phyloP scores from a whole-genome alignment of 2,797 vertebrate genomes.

The Molossus alvarezi region DNA sequence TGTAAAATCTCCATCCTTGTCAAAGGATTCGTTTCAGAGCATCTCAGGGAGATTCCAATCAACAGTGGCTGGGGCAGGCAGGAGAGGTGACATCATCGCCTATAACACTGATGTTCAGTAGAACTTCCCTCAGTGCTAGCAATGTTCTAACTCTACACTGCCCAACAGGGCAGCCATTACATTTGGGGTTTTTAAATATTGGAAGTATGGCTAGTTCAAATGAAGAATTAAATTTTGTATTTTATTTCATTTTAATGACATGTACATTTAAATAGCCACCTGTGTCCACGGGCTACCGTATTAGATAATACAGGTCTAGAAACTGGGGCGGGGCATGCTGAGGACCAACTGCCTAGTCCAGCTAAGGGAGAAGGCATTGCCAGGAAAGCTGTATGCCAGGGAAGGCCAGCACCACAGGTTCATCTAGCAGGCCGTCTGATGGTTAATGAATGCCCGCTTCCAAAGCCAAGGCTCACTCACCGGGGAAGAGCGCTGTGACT shows the following conservation, averaged over 20 bases:
- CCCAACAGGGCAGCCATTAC: background rate
- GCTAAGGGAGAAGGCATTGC: background rate
- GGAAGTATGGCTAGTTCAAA: background rate
- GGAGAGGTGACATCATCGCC: background rate
- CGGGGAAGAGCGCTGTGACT: background rate
- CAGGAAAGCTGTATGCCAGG: background rate
- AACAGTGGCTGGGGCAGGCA: background rate
- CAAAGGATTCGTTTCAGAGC: background rate
- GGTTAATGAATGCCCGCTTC: background rate
- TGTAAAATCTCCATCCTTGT: background rate
- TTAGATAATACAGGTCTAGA: background rate
- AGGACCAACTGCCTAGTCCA: background rate
- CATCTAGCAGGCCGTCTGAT: background rate
- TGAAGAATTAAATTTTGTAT: background rate
- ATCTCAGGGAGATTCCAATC: background rate
- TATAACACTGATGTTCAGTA: rapidly evolving
- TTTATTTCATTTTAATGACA: background rate
- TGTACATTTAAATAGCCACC: background rate
- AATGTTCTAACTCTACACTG: background rate
- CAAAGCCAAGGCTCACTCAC: background rate
- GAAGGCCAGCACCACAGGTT: background rate
- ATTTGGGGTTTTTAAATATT: background rate
- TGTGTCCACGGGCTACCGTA: background rate
- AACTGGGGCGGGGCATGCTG: background rate
- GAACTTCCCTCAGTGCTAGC: background rate